Conservation (phyloP, 1,140 invertebrate genomes). For the Tigriopus japonicus region DNA sequence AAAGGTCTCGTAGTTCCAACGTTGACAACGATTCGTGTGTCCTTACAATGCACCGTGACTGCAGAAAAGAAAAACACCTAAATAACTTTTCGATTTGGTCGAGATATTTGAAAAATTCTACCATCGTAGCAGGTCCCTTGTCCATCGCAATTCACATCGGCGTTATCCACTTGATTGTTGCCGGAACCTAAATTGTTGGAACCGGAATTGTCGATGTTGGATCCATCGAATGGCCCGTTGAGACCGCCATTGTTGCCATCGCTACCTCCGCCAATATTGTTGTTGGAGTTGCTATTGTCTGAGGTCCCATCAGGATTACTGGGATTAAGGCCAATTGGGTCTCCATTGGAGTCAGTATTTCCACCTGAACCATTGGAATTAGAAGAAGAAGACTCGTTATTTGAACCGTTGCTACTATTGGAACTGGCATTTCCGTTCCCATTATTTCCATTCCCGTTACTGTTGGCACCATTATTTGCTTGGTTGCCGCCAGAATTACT, state of each 20-base stretch:
- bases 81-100: conserved; percentile 1
- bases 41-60: conserved; percentile 86
- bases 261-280: background rate
- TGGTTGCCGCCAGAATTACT: no score
- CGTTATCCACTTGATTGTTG: conserved; percentile 5
- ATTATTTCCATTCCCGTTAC: no score
- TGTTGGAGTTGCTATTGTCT: no score
- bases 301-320: no score
- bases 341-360: no score
- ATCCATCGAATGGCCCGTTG: background rate
- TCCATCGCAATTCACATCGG: conserved; percentile 72
- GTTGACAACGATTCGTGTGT: conserved; percentile 76
- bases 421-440: background rate
- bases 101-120: conserved; percentile 27
- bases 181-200: background rate
- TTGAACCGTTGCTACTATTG: conserved; percentile 1
- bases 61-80: conserved; percentile 16
- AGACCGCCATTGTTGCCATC: background rate
- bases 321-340: no score
- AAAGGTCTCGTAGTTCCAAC: conserved; percentile 80
- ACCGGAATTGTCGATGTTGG: background rate
- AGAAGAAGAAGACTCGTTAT: no score
- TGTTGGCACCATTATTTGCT: no score
- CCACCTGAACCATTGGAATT: no score
- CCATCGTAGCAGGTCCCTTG: conserved; percentile 87